phyloP scores from a whole-genome alignment of 2,888 invertebrate genomes.

The Drosophila setosimentum region DNA sequence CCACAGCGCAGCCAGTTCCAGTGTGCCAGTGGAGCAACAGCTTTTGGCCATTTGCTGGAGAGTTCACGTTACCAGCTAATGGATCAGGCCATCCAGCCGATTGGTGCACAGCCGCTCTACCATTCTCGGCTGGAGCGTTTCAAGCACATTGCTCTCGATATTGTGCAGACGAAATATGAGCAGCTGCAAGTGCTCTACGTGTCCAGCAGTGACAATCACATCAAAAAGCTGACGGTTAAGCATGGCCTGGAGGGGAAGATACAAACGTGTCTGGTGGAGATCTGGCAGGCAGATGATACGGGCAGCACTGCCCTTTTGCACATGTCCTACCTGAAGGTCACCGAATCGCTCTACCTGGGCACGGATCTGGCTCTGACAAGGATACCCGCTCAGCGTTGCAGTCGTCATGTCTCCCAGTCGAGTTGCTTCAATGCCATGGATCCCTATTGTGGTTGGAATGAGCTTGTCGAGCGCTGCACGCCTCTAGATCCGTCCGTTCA shows the following conservation, averaged over 20 bases:
- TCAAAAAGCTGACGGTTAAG: conserved; percentile 92
- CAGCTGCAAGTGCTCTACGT: conserved; percentile 92
- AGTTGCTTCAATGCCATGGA: conserved; percentile 94
- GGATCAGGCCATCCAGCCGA: conserved; percentile 93
- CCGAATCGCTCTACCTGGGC: conserved; percentile 92
- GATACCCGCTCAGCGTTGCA: conserved; percentile 92
- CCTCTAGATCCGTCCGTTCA: conserved; percentile 87
- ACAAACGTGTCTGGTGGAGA: conserved; percentile 93
- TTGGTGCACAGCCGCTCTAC: conserved; percentile 89
- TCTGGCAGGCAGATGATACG: conserved; percentile 89
- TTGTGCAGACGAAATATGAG: conserved; percentile 89
- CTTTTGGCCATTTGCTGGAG: conserved; percentile 87
- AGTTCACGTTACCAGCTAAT: conserved; percentile 93
- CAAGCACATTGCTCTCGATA: conserved; percentile 92
- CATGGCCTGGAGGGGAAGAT: conserved; percentile 85
- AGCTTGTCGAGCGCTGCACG: conserved; percentile 90
- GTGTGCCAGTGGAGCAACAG: conserved; percentile 86
- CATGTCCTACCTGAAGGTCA: conserved; percentile 92
- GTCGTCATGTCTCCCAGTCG: conserved; percentile 89
- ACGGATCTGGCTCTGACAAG: conserved; percentile 89
- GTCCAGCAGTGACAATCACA: conserved; percentile 90
- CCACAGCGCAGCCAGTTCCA: conserved; percentile 88
- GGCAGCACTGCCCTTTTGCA: conserved; percentile 86
- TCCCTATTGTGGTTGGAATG: conserved; percentile 98
- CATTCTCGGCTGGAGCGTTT: conserved; percentile 90